Conservation (phyloP, 2,113 vertebrate genomes). For the Rattus rattus region DNA sequence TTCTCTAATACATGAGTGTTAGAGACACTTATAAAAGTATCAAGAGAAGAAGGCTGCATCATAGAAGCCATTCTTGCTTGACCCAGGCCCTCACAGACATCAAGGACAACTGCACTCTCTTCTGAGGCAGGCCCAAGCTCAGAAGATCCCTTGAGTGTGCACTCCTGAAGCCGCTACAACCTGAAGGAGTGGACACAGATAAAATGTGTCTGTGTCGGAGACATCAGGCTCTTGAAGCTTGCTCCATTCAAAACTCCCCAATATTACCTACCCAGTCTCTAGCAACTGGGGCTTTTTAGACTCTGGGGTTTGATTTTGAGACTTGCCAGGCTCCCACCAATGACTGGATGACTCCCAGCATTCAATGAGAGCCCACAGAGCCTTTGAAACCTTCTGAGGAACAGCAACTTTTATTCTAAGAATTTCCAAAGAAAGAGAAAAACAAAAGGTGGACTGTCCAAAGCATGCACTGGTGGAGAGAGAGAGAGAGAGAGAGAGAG, state of each 20-base stretch:
- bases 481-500: neutral
- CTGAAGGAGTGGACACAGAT: neutral
- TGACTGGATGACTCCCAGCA: neutral
- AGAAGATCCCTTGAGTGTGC: neutral
- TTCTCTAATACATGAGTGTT: neutral
- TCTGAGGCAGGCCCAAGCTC: conserved; percentile 9
- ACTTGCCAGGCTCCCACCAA: neutral
- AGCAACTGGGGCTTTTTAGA: neutral
- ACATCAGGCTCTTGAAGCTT: conserved; percentile 21
- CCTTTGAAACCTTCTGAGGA: neutral
- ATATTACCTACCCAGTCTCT: neutral
- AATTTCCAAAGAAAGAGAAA: conserved; percentile 26
- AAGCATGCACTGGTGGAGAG: neutral
- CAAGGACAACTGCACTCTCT: neutral
- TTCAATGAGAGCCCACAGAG: neutral
- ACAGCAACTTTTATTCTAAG: conserved; percentile 11
- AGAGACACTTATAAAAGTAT: neutral
- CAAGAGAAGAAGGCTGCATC: neutral
- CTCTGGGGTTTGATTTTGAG: neutral
- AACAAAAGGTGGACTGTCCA: neutral
- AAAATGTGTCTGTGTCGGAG: neutral
- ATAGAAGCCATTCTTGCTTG: neutral
- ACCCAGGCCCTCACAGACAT: neutral
- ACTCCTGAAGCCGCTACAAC: neutral
- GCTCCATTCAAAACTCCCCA: neutral